Base-by-base conservation (phyloP, 2,797 vertebrate genomes). In the Garrulus glandarius region DNA sequence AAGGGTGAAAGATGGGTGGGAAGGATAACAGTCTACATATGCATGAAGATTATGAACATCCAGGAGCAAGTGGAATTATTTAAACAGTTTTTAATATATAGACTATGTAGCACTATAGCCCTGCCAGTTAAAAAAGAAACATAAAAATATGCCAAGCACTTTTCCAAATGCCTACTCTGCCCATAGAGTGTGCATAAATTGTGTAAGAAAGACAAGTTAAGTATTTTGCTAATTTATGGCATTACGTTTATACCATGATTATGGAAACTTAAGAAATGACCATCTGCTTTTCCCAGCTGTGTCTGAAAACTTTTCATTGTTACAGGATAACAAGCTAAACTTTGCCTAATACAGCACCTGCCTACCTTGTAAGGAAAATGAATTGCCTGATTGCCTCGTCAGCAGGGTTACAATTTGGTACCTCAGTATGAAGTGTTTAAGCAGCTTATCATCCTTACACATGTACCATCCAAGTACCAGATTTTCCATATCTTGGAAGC, bases 161-260 rank as follows among this genome's bases (percentile, higher is more conserved):
- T 87, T 80, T 65, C 76, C 41, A 89, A 87, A 95, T 74, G 55
- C n/a, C 44, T 90, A 53, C 63, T 96, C 85, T 97, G 91, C 91
- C 84, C 36, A 37, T 85, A 80, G 82, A 95, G 93, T 15, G 29
- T 72, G 24, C 65, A 53, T 39, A 92, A 70, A 96, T 89, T 93
- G 71, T 84, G 17, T 67, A 91, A 78, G 92, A 92, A 96, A 70
- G 71, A 63, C 53, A 86, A 86, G 65, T 86, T 83, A 88, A 87
- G 55, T 47, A 71, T 96, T 92, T 86, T 59, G n/a, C 30, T 82
- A 52, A 87, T 88, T 90, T 81, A 65, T 60, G 47, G 15, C 36
- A 67, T 24, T 55, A 22, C 3, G 30, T 79, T 89, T 90, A 84
- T 79, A 61, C 27, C 20, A 34, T 20, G 49, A 84, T 84, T 80